Conservation (phyloP, 2,888 invertebrate genomes). For the Geotrupes spiniger region DNA sequence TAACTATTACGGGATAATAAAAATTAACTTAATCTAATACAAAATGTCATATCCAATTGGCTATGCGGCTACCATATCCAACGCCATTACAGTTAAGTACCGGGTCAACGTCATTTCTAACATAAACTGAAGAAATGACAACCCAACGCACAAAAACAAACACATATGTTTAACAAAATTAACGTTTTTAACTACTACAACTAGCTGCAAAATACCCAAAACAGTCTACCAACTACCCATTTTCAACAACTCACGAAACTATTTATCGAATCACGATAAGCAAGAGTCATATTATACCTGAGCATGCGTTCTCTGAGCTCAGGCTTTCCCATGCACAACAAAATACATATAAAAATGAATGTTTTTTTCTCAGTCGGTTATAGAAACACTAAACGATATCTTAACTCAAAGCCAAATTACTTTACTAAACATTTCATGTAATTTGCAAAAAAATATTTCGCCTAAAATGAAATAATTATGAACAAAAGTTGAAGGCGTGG, state of each 20-base stretch:
- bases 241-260: slow-evolving; percentile 22
- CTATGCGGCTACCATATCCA: slow-evolving; percentile 30
- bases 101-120: slow-evolving; percentile 40
- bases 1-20: slow-evolving; percentile 1
- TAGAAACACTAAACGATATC: background rate
- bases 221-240: slow-evolving; percentile 20
- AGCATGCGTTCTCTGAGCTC: slow-evolving; percentile 14
- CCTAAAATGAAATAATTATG: background rate
- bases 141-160: slow-evolving; percentile 14
- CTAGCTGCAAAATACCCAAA: slow-evolving; percentile 17
- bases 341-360: slow-evolving; percentile 6
- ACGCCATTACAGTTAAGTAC: slow-evolving; percentile 38
- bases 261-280: slow-evolving; percentile 22
- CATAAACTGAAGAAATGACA: slow-evolving; percentile 16
- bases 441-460: background rate
- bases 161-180: slow-evolving; percentile 18
- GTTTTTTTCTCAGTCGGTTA: slow-evolving; percentile 5
- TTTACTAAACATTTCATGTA: no score
- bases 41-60: slow-evolving; percentile 22
- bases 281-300: slow-evolving; percentile 18
- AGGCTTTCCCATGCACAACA: slow-evolving; percentile 2
- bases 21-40: slow-evolving; percentile 12
- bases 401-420: background rate
- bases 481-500: slow-evolving; percentile 36
- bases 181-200: slow-evolving; percentile 15